Percentiles rank a stretch among this genome's conserved stretches.
Evolutionary conservation across 2,888 invertebrate genomes (phyloP).

Genomic region (Lithophane semibrunnea): DNA sequence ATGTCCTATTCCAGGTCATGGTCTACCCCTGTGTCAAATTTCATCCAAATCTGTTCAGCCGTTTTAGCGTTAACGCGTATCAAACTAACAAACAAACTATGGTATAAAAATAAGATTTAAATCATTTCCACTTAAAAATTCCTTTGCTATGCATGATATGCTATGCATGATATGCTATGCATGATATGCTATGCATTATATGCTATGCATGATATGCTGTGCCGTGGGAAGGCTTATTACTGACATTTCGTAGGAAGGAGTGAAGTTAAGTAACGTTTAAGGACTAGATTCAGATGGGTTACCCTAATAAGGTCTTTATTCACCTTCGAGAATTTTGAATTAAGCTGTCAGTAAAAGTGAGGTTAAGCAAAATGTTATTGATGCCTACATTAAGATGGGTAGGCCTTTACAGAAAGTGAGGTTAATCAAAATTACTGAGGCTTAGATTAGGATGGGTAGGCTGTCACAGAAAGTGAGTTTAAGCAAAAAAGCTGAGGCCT

Average conservation of each 20-base stretch:
- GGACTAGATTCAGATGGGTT: not conserved
- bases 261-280: not conserved
- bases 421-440: not conserved
- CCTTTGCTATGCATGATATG: too few relatives aligned
- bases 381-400: slow-evolving; percentile 4
- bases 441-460: slow-evolving; percentile 3
- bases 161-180: too few relatives aligned
- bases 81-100: too few relatives aligned
- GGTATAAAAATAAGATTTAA: too few relatives aligned
- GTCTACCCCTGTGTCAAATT: too few relatives aligned
- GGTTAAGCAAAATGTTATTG: not conserved
- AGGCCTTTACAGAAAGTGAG: not conserved
- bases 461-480: not conserved
- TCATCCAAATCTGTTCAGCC: too few relatives aligned
- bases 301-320: not conserved
- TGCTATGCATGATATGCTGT: too few relatives aligned
- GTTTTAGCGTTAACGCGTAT: too few relatives aligned
- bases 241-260: not conserved
- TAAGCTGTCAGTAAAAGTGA: not conserved
- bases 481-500: not conserved
- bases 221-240: not conserved
- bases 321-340: not conserved
- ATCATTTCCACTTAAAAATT: too few relatives aligned
- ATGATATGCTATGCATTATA: too few relatives aligned
- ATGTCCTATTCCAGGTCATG: too few relatives aligned